Base-by-base conservation (phyloP, 2,113 vertebrate genomes). In the Bujurquina vittata region DNA sequence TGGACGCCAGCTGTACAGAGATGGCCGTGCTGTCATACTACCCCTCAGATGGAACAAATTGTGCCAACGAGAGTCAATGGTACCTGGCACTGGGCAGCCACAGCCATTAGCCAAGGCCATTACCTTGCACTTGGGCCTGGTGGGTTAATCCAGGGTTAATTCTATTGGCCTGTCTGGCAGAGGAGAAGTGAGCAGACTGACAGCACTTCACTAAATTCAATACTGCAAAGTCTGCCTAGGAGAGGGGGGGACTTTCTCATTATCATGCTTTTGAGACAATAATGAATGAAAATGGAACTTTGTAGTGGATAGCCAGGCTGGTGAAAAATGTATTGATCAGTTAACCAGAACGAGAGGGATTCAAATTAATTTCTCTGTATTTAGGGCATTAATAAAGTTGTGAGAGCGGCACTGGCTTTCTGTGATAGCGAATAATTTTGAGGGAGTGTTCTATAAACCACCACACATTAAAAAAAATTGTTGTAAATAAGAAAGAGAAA, bases 141-240 rank as follows among this genome's bases (percentile, higher is more conserved):
- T 83, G 92, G 93, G 91, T 94, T 94, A 92, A 95, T 92, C 91
- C 87, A 86, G 92, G 89, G 93, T 94, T 93, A 93, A 94, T 94
- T 95, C 86, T 86, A 79, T 91, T 91, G 93, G 87, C 89, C 89
- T 61, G 85, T 81, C 61, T 88, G 88, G 87, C 85, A 90, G 65
- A 75, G 75, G 80, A 80, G 80, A 90, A 78, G 80, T 43, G 85
- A 90, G 89, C 87, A 89, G 89, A 89, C 84, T 88, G 90, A 89
- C 93, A 89, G 85, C 74, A 87, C 76, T 85, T 90, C 56, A 76
- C 49, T 69, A 61, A 61, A 72, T 60, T 88, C 84, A 88, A 29
- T 79, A 60, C 59, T 75, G 81, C 65, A 33, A 82, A 79, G 83
- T 89, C 77, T n/a, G 75, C 60, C 56, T 65, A 26, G 65, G 46